Conservation (phyloP, 1,140 invertebrate genomes). For the Diorhabda elongata region DNA sequence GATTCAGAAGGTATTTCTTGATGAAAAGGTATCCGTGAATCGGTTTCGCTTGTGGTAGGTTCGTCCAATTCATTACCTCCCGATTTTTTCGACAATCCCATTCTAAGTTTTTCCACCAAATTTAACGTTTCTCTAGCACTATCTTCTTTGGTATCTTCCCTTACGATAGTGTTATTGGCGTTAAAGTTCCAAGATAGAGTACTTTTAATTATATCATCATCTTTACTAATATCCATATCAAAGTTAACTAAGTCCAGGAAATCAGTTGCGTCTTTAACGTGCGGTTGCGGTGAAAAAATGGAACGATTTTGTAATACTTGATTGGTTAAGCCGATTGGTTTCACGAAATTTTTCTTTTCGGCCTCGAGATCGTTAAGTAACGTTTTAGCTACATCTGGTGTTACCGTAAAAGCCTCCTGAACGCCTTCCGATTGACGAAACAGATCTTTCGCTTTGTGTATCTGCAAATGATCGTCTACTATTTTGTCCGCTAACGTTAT, state of each 20-base stretch:
- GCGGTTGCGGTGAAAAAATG: slow-evolving; percentile 67
- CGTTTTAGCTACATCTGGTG: slow-evolving; percentile 20
- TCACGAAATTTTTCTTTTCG: slow-evolving; percentile 24
- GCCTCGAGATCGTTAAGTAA: slow-evolving; percentile 21
- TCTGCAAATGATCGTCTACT: slow-evolving; percentile 27
- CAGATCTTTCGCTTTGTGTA: slow-evolving; percentile 20
- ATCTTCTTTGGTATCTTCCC: slow-evolving; percentile 75
- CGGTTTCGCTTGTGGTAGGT: slow-evolving; percentile 22
- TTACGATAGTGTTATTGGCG: slow-evolving; percentile 57
- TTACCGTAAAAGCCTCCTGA: slow-evolving; percentile 17
- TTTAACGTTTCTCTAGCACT: slow-evolving; percentile 71
- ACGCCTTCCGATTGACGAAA: slow-evolving; percentile 16
- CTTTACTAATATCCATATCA: slow-evolving; percentile 60
- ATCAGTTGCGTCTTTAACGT: slow-evolving; percentile 57
- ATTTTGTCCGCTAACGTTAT: slow-evolving; percentile 29
- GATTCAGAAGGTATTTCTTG: neutral
- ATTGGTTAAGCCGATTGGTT: slow-evolving; percentile 19
- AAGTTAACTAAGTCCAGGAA: slow-evolving; percentile 66
- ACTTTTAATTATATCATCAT: slow-evolving; percentile 55
- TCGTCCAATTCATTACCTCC: slow-evolving; percentile 47
- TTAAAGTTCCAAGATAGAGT: slow-evolving; percentile 63
- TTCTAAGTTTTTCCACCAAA: slow-evolving; percentile 71
- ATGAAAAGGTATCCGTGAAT: slow-evolving; percentile 39
- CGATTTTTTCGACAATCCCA: slow-evolving; percentile 63
- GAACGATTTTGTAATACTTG: slow-evolving; percentile 48